These are phyloP conservation scores for Melanerpes formicivorus DNA, from an alignment of 2,113 vertebrate genomes.

Conservation along the genomic window DNA sequence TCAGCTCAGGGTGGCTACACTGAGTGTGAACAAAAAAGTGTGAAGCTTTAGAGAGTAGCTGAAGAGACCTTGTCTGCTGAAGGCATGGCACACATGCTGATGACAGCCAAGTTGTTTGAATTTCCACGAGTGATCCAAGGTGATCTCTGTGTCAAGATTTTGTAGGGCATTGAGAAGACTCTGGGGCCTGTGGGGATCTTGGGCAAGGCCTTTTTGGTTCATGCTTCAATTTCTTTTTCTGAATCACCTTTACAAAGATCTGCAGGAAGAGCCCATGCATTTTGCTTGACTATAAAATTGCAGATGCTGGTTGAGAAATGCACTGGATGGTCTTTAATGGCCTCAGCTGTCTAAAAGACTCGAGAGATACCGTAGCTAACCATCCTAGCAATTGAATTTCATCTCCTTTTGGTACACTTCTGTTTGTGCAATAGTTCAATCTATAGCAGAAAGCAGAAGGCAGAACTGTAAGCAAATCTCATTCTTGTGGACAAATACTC, in stretches of 20 bases:
- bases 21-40: neutral
- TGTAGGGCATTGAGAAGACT: neutral
- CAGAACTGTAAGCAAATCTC: neutral
- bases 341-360: neutral
- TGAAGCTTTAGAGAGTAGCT: neutral
- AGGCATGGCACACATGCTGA: neutral
- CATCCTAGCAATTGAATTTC: neutral
- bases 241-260: neutral
- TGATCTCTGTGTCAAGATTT: neutral
- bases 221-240: neutral
- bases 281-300: neutral
- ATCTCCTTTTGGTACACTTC: neutral
- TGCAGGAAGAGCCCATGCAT: neutral
- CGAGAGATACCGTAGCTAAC: neutral
- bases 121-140: neutral
- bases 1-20: neutral
- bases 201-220: rapidly evolving
- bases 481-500: neutral
- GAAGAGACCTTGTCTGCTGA: neutral
- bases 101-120: neutral
- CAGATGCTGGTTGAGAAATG: neutral
- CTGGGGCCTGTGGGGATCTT: neutral
- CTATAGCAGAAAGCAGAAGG: neutral
- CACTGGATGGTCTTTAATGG: neutral
- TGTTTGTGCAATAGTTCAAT: neutral